A percentile compares a stretch with the other conserved stretches of the same genome.
Conservation (phyloP, 92 coral and sea anemone genomes). For the Palythoa grandiflora region DNA sequence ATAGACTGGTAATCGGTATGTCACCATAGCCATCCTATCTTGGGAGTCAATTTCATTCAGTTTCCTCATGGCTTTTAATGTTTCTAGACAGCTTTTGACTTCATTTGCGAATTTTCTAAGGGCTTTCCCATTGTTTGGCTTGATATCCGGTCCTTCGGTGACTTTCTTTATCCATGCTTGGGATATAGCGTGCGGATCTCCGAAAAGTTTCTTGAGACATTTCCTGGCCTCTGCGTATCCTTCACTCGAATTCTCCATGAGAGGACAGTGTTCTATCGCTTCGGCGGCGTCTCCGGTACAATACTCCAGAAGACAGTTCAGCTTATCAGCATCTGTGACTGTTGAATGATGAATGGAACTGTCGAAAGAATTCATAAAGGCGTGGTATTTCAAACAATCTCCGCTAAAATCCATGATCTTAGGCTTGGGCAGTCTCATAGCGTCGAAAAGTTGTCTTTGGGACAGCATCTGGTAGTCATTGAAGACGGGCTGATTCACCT, state of each 20-base stretch:
- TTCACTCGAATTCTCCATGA: slow-evolving; percentile 37
- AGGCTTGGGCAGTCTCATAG: slow-evolving; percentile 17
- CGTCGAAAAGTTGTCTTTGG: slow-evolving; percentile 22
- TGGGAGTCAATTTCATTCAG: slow-evolving; percentile 47
- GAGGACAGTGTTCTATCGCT: slow-evolving; percentile 50
- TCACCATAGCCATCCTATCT: slow-evolving; percentile 43
- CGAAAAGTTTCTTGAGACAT: slow-evolving; percentile 59
- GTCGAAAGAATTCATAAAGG: slow-evolving; percentile 17
- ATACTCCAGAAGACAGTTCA: slow-evolving; percentile 23
- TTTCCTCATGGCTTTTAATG: slow-evolving; percentile 37
- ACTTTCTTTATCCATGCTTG: slow-evolving; percentile 30
- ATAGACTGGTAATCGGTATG: slow-evolving; percentile 45
- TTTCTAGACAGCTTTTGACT: slow-evolving; percentile 28
- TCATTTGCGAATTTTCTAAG: slow-evolving; percentile 48
- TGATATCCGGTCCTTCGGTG: slow-evolving; percentile 52
- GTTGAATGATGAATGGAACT: slow-evolving; percentile 21
- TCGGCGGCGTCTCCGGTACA: slow-evolving; percentile 38
- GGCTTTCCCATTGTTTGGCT: slow-evolving; percentile 22
- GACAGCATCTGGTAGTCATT: slow-evolving; percentile 17
- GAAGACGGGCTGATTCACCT: slow-evolving; percentile 15
- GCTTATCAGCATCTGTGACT: slow-evolving; percentile 29
- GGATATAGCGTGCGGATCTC: slow-evolving; percentile 58
- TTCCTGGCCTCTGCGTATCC: slow-evolving; percentile 53
- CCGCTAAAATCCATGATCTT: slow-evolving; percentile 14
- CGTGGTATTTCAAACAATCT: slow-evolving; percentile 23